phyloP scores from a whole-genome alignment of 2,113 vertebrate species.

The Nerophis lumbriciformis region DNA sequence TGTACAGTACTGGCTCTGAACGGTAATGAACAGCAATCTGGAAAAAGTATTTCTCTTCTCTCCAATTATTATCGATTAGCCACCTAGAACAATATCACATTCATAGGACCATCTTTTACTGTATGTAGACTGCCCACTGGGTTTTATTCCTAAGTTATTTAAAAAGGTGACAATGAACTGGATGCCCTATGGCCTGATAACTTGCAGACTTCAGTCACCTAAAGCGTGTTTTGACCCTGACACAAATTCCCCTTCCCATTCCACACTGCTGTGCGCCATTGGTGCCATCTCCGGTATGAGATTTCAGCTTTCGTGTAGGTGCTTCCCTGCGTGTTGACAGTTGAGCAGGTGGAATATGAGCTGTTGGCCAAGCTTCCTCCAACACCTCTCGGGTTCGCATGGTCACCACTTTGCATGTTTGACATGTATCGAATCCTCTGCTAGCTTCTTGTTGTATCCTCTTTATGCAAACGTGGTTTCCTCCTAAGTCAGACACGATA shows the following conservation, averaged over 20 bases:
- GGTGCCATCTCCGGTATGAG: slow-evolving; percentile 42
- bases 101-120: background rate
- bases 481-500: slow-evolving; percentile 2
- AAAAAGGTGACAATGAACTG: slow-evolving; percentile 18
- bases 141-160: slow-evolving; percentile 30
- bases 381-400: slow-evolving; percentile 41
- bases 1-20: background rate
- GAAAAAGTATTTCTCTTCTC: too few relatives aligned
- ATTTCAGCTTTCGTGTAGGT: slow-evolving; percentile 47
- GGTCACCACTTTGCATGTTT: slow-evolving; percentile 14
- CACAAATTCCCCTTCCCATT: slow-evolving; percentile 7
- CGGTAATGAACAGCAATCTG: too few relatives aligned
- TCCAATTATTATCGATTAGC: too few relatives aligned
- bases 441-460: slow-evolving; percentile 1
- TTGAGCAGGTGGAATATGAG: slow-evolving; percentile 39
- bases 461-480: background rate
- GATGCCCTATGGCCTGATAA: slow-evolving; percentile 36
- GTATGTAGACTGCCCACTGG: background rate
- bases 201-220: slow-evolving; percentile 12
- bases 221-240: slow-evolving; percentile 20
- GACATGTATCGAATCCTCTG: slow-evolving; percentile 3
- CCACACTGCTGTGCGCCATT: slow-evolving; percentile 13
- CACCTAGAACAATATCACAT: background rate
- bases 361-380: slow-evolving; percentile 22
- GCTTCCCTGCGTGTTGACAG: slow-evolving; percentile 51